These are phyloP conservation scores for Lepidurus couesii DNA, from an alignment of 1,140 invertebrate species.

Conservation along the genomic window DNA sequence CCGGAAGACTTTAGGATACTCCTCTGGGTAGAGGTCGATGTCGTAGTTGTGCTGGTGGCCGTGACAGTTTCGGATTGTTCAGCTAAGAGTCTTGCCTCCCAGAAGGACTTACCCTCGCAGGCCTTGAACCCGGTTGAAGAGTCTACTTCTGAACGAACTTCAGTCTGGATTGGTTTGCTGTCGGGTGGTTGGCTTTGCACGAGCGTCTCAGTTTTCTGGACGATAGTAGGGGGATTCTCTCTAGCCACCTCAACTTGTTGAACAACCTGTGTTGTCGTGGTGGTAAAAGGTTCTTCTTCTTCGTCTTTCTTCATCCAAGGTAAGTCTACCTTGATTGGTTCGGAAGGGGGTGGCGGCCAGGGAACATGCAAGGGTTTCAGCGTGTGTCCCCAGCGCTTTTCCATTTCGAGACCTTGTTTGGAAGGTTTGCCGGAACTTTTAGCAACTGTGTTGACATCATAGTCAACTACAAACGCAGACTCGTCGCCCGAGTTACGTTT, in stretches of 20 bases:
- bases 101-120: background rate
- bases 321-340: conserved; percentile 39
- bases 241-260: background rate
- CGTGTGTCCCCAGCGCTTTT: conserved; percentile 50
- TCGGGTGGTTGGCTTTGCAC: background rate
- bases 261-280: background rate
- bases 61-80: background rate
- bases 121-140: background rate
- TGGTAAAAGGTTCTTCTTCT: background rate
- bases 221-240: background rate
- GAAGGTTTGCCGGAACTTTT: conserved; percentile 36
- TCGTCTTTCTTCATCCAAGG: conserved; percentile 28
- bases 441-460: background rate
- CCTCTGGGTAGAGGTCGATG: background rate
- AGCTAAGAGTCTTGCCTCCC: background rate
- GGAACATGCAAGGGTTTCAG: conserved; percentile 47
- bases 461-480: background rate
- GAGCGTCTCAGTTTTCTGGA: background rate
- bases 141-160: background rate
- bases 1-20: background rate
- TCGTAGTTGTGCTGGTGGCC: background rate
- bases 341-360: conserved; percentile 48
- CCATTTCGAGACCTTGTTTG: conserved; percentile 39
- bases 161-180: background rate
- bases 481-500: conserved; percentile 31